Evolutionary conservation across 2,888 invertebrate genomes (phyloP), one percentile per base, ranked within the genome.

Genomic region (Caenorhabditis drosophilae): DNA sequence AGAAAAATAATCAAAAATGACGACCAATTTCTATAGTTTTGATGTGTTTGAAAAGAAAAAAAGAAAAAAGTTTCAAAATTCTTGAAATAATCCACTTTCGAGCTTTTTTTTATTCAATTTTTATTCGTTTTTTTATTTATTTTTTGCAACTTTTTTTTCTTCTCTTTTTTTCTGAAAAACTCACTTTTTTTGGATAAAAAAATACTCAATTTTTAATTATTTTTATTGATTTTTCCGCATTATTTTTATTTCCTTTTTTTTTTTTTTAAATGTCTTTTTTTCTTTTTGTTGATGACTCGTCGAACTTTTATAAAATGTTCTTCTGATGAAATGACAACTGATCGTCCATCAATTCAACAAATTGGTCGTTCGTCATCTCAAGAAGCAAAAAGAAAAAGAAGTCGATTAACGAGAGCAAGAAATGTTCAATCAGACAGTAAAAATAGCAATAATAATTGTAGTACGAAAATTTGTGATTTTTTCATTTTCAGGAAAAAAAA

Each of bases 241-340:
- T 41, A 18, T 41, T 41, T 41, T 31, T 31, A 31, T 31, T 9
- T 12, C 22, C 3, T 6, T 7, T 6, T 42, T 42, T 23, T 15
- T 2, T 7, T 23, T 20, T 42, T 42, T 42, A 2, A 6, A 23
- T 6, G 40, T 7, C 23, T 15, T 40, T 40, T 7, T 6, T 40
- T 9, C 2, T 6, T 20, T 7, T 4, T 20, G 16, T n/a, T 12
- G 6, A 42, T 42, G 42, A 23, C 23, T 23, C 25, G 40, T 12
- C 50, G 40, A 11, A 3, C 16, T 4, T 20, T 64, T 26, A 45
- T 47, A 3, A 64, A 64, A 34, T 64, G 64, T 41, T 64, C 64
- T 9, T 64, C 64, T 12, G 64, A 64, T 35, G 64, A 59, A n/a
- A 27, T n/a, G 34, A 11, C 49, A 0, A 63, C 57, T 1, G 58